Conservation (phyloP, 2,797 vertebrate species). For the Danionella dracula region DNA sequence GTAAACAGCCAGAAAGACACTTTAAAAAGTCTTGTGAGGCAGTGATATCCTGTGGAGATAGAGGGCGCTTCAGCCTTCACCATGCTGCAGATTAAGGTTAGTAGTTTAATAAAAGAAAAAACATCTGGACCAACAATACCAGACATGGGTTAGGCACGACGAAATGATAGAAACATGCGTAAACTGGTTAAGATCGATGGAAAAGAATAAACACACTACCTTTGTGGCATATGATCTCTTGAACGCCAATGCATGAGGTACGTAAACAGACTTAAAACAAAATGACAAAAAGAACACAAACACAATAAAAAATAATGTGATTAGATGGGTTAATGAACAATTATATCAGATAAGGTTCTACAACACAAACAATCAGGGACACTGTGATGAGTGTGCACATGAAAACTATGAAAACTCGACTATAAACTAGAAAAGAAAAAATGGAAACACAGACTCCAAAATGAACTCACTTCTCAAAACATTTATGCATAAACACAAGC, state of each 20-base stretch:
- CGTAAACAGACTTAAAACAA: conserved; percentile 90
- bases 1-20: conserved; percentile 41
- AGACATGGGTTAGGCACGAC: conserved; percentile 59
- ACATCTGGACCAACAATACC: conserved; percentile 34
- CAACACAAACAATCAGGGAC: conserved; percentile 49
- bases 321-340: conserved; percentile 71
- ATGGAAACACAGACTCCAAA: not conserved
- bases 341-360: conserved; percentile 57
- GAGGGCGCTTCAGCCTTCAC: conserved; percentile 52
- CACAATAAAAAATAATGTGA: conserved; percentile 77
- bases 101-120: conserved; percentile 51
- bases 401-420: not conserved
- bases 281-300: conserved; percentile 66
- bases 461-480: not conserved
- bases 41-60: conserved; percentile 52
- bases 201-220: conserved; percentile 83
- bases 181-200: conserved; percentile 55
- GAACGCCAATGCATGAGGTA: conserved; percentile 96
- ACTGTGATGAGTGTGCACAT: too few species aligned
- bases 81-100: conserved; percentile 67
- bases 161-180: conserved; percentile 69
- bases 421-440: not conserved
- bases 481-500: not conserved
- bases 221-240: conserved; percentile 93
- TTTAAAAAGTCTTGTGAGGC: conserved; percentile 41